These are phyloP conservation scores for Drosophila pallidifrons DNA, from an alignment of 1,140 invertebrate species.

Conservation along the genomic window DNA sequence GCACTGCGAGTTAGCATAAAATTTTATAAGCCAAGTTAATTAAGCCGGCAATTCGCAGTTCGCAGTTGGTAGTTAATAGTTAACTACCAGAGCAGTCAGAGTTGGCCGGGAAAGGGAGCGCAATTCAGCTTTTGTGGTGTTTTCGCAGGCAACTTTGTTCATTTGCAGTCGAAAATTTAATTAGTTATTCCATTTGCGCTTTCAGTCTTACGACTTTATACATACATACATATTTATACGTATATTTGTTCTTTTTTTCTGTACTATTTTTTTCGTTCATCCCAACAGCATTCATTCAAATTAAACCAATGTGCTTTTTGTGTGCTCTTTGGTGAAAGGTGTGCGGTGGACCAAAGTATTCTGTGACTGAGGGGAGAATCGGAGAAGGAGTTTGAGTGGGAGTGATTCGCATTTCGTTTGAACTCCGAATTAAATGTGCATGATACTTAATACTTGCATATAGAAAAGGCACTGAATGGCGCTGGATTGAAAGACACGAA, in stretches of 20 bases:
- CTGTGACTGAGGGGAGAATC: not conserved
- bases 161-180: conserved; percentile 77
- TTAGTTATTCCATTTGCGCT: conserved; percentile 78
- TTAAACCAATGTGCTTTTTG: conserved; percentile 41
- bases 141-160: conserved; percentile 55
- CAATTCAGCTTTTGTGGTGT: conserved; percentile 26
- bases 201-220: conserved; percentile 16
- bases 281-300: conserved; percentile 38
- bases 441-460: conserved; percentile 11
- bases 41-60: conserved; percentile 51
- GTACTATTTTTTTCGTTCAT: conserved; percentile 5
- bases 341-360: conserved; percentile 36
- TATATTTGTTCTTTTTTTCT: conserved; percentile 14
- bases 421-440: conserved; percentile 25
- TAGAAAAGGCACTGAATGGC: conserved; percentile 9
- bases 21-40: conserved; percentile 81
- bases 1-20: conserved; percentile 61
- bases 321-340: conserved; percentile 26
- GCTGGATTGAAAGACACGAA: conserved; percentile 11
- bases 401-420: conserved; percentile 27
- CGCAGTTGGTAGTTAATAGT: conserved; percentile 45
- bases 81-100: conserved; percentile 35
- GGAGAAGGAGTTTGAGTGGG: not conserved
- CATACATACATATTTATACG: not conserved
- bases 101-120: conserved; percentile 8